Base-by-base conservation (phyloP, 2,113 vertebrate genomes). In the Piprites chloris region DNA sequence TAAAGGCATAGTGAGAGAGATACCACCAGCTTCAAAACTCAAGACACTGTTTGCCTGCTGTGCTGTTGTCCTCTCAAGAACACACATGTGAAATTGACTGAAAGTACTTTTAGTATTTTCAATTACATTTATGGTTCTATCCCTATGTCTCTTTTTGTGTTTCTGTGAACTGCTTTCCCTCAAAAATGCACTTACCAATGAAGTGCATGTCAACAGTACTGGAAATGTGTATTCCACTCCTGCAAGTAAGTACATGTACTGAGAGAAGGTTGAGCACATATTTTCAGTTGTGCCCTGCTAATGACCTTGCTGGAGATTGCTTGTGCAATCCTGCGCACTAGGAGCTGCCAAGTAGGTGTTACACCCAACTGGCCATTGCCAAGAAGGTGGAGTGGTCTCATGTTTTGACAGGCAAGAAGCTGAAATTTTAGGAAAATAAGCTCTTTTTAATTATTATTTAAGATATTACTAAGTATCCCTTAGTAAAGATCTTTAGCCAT, bases 301-400 rank as follows among this genome's bases (percentile, higher is more conserved):
- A 61, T 65, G 78, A 85, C 85, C 71, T 55, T 73, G 59, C 47
- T 59, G 66, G 66, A 65, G 71, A 26, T 33, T 27, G 42, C 52
- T 84, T 0, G 0, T 87, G 62, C 9, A 77, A 42, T 84, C 35
- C 33, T 65, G 20, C 0, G 2, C 26, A 50, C 26, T n/a, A 42
- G 42, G 59, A 89, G 61, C 84, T 74, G 85, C 52, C 74, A 63
- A 74, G n/a, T 6, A 61, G 42, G 11, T 77, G 35, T 49, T 81
- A 81, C 89, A 91, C 76, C 73, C 80, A 84, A 58, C 44, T 32
- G 41, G 62, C 44, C 0, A 0, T 16, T 91, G 73, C 90, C 76
- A 89, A 68, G 62, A 63, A 63, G 21, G 33, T 67, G 35, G 23
- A 62, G 32, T 5, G 5, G 46, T 62, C n/a, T 90, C 32, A 24